phyloP scores from a whole-genome alignment of 2,113 vertebrate genomes.

The Grammatotria lemairii region DNA sequence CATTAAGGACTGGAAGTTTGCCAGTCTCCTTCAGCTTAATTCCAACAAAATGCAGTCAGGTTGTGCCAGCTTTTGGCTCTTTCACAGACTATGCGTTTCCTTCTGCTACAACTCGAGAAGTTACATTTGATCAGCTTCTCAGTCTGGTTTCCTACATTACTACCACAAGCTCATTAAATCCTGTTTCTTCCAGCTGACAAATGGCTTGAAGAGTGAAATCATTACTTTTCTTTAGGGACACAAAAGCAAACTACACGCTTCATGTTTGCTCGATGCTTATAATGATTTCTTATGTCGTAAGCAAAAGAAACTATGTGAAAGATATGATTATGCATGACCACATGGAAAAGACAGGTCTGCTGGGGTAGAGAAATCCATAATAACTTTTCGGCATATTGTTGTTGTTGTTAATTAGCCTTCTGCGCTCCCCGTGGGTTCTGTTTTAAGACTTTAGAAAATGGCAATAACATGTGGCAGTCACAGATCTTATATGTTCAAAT shows the following conservation, averaged over 20 bases:
- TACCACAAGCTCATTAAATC: background rate
- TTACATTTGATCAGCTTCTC: background rate
- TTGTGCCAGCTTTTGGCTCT: background rate
- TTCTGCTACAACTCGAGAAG: background rate
- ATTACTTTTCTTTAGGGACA: background rate
- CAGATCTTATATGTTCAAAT: background rate
- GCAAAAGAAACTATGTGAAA: background rate
- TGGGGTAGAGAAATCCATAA: background rate
- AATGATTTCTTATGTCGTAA: background rate
- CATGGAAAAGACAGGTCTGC: background rate
- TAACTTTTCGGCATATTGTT: background rate
- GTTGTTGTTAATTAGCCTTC: background rate
- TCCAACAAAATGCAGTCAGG: background rate
- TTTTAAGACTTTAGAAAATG: background rate
- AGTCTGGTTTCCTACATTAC: background rate
- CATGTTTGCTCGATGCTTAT: background rate
- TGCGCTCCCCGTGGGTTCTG: background rate
- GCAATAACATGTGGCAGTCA: background rate
- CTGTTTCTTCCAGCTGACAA: background rate
- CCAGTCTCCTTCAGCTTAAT: background rate
- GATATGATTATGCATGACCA: background rate
- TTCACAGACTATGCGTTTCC: background rate
- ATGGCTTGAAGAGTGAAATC: background rate
- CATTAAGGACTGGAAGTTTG: constrained; percentile 1
- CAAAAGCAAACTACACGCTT: background rate